phyloP scores from a whole-genome alignment of 2,888 invertebrate genomes.

The Piscicola geometra region DNA sequence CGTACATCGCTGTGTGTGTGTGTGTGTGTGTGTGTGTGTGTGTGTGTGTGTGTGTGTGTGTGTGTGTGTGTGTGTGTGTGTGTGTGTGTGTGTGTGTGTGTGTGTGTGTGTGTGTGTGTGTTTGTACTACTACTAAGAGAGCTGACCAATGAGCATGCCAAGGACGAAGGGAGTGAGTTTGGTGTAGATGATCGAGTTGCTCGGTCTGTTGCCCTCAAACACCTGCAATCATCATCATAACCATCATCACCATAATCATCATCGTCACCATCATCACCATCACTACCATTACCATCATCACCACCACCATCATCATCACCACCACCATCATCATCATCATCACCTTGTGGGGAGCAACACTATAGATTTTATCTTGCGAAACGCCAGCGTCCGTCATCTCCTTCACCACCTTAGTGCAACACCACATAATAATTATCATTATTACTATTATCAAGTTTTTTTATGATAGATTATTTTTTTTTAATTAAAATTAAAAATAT shows the following conservation, averaged over 20 bases:
- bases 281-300: no score
- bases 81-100: constrained; percentile 45
- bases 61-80: constrained; percentile 92
- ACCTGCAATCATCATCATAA: constrained; percentile 60
- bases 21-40: background rate
- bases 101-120: constrained; percentile 1
- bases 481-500: background rate
- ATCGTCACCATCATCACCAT: no score
- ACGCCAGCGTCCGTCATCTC: background rate
- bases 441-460: no score
- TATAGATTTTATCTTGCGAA: background rate
- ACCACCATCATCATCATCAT: background rate
- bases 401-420: background rate
- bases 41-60: constrained; percentile 17
- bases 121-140: no score
- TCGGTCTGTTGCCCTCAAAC: constrained; percentile 92
- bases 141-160: constrained; percentile 85
- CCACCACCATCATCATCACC: background rate
- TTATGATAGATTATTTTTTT: constrained; percentile 44
- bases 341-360: background rate
- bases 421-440: no score
- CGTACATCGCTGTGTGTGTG: constrained; percentile 76
- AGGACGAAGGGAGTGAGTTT: constrained; percentile 86
- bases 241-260: no score
- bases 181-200: constrained; percentile 88